A percentile compares a stretch with the other conserved stretches of the same genome.
Evolutionary conservation across 2,888 invertebrate genomes (phyloP).

Genomic region (Trichopria drosophilae): DNA sequence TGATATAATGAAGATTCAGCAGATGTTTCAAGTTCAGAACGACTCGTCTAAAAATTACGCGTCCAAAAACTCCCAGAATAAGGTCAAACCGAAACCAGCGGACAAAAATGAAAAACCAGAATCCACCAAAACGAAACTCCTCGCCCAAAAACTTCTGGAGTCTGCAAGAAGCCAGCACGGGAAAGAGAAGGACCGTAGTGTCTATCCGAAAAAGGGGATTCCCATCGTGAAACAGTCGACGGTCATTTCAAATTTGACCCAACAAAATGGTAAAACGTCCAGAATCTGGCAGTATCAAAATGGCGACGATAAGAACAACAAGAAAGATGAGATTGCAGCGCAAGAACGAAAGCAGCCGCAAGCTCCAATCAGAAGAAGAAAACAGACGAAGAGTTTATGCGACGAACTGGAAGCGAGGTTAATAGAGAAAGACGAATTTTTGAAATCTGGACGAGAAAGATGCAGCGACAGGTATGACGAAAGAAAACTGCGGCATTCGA

Average conservation of each 20-base stretch:
- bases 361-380: constrained; percentile 25
- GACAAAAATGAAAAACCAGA: constrained; percentile 40
- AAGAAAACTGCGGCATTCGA: too few relatives aligned
- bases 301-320: background rate
- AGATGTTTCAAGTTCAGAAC: constrained; percentile 45
- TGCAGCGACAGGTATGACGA: too few relatives aligned
- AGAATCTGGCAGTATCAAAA: too few relatives aligned
- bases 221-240: background rate
- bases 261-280: too few relatives aligned
- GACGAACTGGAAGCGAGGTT: constrained; percentile 5
- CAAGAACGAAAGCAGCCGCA: constrained; percentile 21
- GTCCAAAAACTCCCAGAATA: constrained; percentile 20
- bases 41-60: constrained; percentile 31
- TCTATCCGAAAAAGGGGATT: constrained; percentile 9
- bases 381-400: constrained; percentile 24
- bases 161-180: constrained; percentile 39
- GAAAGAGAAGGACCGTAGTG: constrained; percentile 34
- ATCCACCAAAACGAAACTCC: constrained; percentile 39
- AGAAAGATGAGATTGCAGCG: constrained; percentile 2
- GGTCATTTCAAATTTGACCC: too few relatives aligned
- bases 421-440: too few relatives aligned
- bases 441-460: too few relatives aligned
- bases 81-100: constrained; percentile 3
- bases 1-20: constrained; percentile 49
- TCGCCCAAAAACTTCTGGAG: constrained; percentile 46